These are phyloP conservation scores for Furnarius figulus DNA, from an alignment of 2,113 vertebrate genomes.

Conservation along the genomic window DNA sequence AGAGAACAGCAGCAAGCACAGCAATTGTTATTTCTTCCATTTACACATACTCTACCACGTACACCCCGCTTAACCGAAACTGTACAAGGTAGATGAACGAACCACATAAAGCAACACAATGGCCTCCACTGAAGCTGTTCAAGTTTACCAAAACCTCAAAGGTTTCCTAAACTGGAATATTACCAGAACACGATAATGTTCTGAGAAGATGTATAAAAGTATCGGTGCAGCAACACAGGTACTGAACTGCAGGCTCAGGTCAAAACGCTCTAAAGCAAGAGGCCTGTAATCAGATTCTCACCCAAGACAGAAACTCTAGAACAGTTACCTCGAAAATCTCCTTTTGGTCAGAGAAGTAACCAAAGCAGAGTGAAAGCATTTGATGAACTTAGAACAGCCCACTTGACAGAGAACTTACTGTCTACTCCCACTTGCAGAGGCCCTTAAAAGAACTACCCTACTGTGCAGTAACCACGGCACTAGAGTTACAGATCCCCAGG, in stretches of 20 bases:
- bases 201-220: neutral
- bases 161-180: neutral
- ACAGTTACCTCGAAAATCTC: neutral
- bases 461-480: neutral
- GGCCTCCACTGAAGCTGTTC: neutral
- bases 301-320: neutral
- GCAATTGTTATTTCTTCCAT: slow-evolving; percentile 8
- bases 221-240: neutral
- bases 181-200: neutral
- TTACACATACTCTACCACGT: neutral
- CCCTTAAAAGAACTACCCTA: neutral
- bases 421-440: neutral
- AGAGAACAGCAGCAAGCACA: slow-evolving; percentile 63
- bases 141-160: neutral
- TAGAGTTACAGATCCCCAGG: neutral
- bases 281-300: neutral
- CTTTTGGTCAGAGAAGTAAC: neutral
- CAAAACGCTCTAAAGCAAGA: neutral
- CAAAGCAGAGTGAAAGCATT: neutral
- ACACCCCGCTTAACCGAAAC: neutral
- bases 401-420: neutral
- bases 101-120: neutral
- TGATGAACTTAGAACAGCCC: neutral
- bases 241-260: neutral
- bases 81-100: neutral